A percentile compares a stretch with the other conserved stretches of the same genome.
Conservation (phyloP, 92 coral and sea anemone species). For the Phymanthus crucifer region DNA sequence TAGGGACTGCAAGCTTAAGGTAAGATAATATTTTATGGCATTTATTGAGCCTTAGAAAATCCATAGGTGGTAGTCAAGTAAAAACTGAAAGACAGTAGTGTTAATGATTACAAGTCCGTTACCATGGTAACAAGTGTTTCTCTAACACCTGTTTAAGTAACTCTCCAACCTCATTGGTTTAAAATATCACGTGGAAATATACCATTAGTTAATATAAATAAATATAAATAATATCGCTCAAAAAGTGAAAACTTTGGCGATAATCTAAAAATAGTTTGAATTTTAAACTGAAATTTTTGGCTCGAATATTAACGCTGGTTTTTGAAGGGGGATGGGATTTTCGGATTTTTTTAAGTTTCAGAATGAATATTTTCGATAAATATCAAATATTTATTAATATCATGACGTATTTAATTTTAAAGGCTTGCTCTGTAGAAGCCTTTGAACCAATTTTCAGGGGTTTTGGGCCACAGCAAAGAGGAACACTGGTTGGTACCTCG, state of each 20-base stretch:
- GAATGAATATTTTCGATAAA: not conserved
- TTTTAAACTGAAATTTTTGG: too few relatives aligned
- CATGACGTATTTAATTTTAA: not conserved
- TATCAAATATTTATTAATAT: not conserved
- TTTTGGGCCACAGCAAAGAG: not conserved
- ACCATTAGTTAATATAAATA: not conserved
- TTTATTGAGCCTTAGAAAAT: not conserved
- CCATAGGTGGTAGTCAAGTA: slow-evolving; percentile 5
- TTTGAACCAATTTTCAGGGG: not conserved
- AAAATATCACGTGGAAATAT: slow-evolving; percentile 9
- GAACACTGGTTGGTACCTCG: not conserved
- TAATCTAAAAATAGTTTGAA: too few relatives aligned
- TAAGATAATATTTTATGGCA: not conserved
- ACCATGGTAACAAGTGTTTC: slow-evolving; percentile 6
- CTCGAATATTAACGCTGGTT: too few relatives aligned
- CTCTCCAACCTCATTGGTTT: slow-evolving; percentile 12
- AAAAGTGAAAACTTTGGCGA: not conserved
- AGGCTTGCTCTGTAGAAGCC: not conserved
- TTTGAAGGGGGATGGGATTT: too few relatives aligned
- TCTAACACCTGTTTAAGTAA: slow-evolving; percentile 26
- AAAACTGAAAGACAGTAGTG: not conserved
- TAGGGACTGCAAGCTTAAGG: not conserved
- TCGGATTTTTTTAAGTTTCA: too few relatives aligned
- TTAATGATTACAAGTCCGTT: not conserved
- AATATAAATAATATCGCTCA: not conserved